Evolutionary conservation across 2,888 invertebrate species (phyloP), one percentile per base, ranked within the genome.

Genomic region (Eristalis intricaria): DNA sequence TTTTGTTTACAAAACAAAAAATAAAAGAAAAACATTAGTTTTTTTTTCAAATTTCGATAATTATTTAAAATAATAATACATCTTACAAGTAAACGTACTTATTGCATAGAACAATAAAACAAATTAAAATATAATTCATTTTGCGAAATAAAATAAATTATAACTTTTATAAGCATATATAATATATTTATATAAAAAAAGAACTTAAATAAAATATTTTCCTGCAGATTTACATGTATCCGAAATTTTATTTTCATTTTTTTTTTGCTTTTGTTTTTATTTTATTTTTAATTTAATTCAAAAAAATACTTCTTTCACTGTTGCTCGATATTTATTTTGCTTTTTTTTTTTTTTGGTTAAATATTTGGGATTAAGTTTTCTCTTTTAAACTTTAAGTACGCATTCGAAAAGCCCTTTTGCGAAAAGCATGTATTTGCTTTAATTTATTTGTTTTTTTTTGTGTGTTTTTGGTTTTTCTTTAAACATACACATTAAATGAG

Each of bases 141-240:
- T 68, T 74, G 68, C 26, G 26, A 50, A 80, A 82, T 73, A 87
- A 78, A 83, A 85, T 81, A 86, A 89, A 88, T 89, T 89, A 86
- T 10, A 32, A 32, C 5, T 32, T 8, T 32, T 8, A 32, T 32
- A 32, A 32, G 32, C 78, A 88, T 81, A 81, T 74, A 40, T 32
- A 63, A 10, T 76, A 58, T 29, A 76, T 61, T 56, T 63, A 70
- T 76, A 85, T 75, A 65, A 76, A 82, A 70, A 88, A 23, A 26
- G 15, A 60, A 26, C 13, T 60, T 11, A 29, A 60, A 60, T 60
- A 60, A 60, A 79, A 84, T 70, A 69, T 84, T 79, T 75, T 85
- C 79, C 79, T 85, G 56, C 75, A 83, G 43, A 77, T 87, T 84
- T 38, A 58, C 60, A 23, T 63, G 2, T 19, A 50, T 50, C 50